These are phyloP conservation scores for Bellardia bayeri DNA, from an alignment of 2,888 invertebrate genomes.

Conservation along the genomic window DNA sequence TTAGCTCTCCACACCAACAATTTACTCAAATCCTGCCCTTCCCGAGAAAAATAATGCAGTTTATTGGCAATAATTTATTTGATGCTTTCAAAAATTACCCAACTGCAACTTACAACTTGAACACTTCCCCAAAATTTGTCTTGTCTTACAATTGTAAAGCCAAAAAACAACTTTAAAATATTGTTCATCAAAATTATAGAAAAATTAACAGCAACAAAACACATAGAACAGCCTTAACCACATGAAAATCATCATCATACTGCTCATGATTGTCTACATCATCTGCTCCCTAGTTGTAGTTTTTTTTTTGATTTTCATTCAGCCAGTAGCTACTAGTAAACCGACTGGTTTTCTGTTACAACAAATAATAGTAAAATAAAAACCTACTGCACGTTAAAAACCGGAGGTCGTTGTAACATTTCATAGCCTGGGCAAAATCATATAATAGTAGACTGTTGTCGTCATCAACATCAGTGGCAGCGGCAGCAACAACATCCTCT, in stretches of 20 bases:
- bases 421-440: conserved; percentile 67
- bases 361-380: conserved; percentile 6
- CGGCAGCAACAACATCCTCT: conserved; percentile 49
- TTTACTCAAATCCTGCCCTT: no score
- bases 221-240: conserved; percentile 20
- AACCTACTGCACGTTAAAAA: conserved; percentile 38
- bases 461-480: conserved; percentile 45
- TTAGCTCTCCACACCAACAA: no score
- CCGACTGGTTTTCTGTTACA: conserved; percentile 67
- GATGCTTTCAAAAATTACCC: no score
- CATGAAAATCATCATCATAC: conserved; percentile 28
- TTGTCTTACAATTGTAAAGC: background rate
- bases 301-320: conserved; percentile 51
- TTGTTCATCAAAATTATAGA: conserved; percentile 27
- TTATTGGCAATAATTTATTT: no score
- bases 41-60: no score
- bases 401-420: conserved; percentile 69
- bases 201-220: conserved; percentile 19
- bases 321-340: conserved; percentile 56
- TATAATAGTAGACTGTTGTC: conserved; percentile 57
- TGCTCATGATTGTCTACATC: background rate
- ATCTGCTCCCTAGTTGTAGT: background rate
- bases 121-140: no score
- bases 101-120: no score
- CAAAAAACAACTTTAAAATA: conserved; percentile 15